phyloP scores from a whole-genome alignment of 1,140 invertebrate genomes.

The Hylaeus anthracinus region DNA sequence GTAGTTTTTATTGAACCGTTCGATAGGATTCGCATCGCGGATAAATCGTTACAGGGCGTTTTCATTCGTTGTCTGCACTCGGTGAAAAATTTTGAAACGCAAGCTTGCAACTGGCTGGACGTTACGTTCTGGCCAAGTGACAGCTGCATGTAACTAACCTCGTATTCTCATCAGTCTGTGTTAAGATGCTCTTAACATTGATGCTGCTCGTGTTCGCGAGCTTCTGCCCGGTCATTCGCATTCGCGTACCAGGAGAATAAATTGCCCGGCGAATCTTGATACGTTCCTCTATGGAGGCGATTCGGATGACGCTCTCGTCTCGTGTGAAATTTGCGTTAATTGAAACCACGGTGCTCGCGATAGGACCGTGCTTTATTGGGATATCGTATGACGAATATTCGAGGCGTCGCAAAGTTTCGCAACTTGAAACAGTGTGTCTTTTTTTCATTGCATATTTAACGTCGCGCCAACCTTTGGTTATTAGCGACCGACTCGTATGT shows the following conservation, averaged over 20 bases:
- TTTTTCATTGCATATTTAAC: no score
- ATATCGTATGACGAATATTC: no score
- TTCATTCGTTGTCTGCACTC: no score
- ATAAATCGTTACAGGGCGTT: no score
- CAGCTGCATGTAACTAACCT: constrained; percentile 54
- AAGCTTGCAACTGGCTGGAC: neutral
- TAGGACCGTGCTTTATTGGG: no score
- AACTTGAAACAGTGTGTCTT: no score
- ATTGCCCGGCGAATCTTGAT: constrained; percentile 38
- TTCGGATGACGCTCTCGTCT: constrained; percentile 1
- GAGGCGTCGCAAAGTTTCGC: no score
- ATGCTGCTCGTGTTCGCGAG: constrained; percentile 25
- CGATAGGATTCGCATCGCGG: no score
- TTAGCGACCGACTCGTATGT: no score
- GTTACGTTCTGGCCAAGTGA: constrained; percentile 27
- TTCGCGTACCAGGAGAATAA: constrained; percentile 54
- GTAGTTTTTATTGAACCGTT: no score
- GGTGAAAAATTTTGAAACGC: neutral
- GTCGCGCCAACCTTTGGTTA: no score
- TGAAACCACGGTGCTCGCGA: constrained; percentile 1
- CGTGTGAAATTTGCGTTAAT: constrained; percentile 31
- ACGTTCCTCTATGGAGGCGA: neutral
- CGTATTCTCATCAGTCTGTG: constrained; percentile 59
- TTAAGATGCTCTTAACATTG: constrained; percentile 58
- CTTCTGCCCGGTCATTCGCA: constrained; percentile 57